A percentile compares a stretch with the other conserved stretches of the same genome.
phyloP scores from a whole-genome alignment of 1,140 invertebrate genomes.

The Medauroidea extradentata region DNA sequence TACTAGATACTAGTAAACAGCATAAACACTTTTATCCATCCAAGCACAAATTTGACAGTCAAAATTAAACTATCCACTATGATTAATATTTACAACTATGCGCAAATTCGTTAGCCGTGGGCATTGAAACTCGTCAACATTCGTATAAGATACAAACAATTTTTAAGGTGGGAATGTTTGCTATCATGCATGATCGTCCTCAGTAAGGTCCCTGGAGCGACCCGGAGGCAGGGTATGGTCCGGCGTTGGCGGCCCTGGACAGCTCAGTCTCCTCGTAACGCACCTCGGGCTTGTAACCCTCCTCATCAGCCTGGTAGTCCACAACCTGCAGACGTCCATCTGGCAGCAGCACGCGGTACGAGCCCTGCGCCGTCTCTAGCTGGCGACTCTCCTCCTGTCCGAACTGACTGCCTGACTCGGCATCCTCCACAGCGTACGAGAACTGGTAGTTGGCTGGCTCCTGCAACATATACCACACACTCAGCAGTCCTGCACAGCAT shows the following conservation, averaged over 20 bases:
- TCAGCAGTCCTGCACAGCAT: slow-evolving; percentile 56
- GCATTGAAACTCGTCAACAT: no score
- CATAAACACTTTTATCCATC: no score
- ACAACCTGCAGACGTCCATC: slow-evolving; percentile 83
- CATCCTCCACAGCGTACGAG: slow-evolving; percentile 76
- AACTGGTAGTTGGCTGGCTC: slow-evolving; percentile 82
- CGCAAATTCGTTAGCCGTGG: no score
- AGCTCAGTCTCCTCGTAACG: slow-evolving; percentile 59
- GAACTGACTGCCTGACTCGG: slow-evolving; percentile 69
- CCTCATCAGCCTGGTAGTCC: slow-evolving; percentile 73
- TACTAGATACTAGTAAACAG: no score
- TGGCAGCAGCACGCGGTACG: slow-evolving; percentile 79
- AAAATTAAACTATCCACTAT: no score
- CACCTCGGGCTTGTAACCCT: slow-evolving; percentile 76
- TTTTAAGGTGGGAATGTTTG: neutral
- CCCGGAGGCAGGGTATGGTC: neutral
- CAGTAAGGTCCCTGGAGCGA: neutral
- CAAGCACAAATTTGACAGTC: no score
- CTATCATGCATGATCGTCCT: neutral
- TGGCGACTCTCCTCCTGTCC: slow-evolving; percentile 76
- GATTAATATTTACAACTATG: no score
- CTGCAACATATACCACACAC: neutral
- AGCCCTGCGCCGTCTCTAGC: slow-evolving; percentile 71
- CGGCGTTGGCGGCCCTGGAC: neutral
- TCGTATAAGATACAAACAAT: no score